Evolutionary conservation across 2,113 vertebrate genomes (phyloP).

Genomic region (Numida meleagris): DNA sequence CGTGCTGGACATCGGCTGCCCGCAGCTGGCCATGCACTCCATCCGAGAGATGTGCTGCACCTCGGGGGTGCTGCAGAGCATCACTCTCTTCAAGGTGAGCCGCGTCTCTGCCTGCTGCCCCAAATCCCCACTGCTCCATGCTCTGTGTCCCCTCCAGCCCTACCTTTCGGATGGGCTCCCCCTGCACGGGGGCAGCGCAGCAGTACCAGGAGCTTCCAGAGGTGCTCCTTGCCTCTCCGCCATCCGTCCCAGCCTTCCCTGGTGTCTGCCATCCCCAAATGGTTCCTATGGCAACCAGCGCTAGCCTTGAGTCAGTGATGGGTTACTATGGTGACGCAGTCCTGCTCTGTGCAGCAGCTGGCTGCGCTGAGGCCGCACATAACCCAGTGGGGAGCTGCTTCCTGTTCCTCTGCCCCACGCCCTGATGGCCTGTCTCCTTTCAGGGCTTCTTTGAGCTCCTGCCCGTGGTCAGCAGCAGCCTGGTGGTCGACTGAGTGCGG

Average conservation of each 20-base stretch:
- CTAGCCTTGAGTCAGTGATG: constrained; percentile 67
- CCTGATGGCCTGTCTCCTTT: not conserved
- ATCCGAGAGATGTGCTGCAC: constrained; percentile 98
- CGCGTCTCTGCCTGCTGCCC: fast-evolving
- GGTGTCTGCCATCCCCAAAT: constrained; percentile 2
- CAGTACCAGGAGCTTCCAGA: not conserved
- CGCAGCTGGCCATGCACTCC: constrained; percentile 97
- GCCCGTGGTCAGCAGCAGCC: constrained; percentile 79
- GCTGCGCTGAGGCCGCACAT: not conserved
- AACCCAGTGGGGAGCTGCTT: not conserved
- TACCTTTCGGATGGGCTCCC: not conserved
- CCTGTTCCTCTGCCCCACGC: not conserved
- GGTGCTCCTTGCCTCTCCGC: not conserved
- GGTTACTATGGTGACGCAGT: constrained; percentile 61
- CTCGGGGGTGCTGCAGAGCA: constrained; percentile 89
- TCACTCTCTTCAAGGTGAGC: constrained; percentile 92
- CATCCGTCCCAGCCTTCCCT: not conserved
- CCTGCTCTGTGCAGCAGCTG: constrained; percentile 18
- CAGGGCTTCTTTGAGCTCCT: constrained; percentile 95
- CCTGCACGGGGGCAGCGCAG: not conserved
- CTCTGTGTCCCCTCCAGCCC: fast-evolving
- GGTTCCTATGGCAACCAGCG: constrained; percentile 60
- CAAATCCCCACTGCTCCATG: not conserved
- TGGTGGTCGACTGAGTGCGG: constrained; percentile 79
- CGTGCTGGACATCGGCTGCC: constrained; percentile 90